Evolutionary conservation across 2,888 invertebrate genomes (phyloP).

Genomic region (Watsonalla binaria): DNA sequence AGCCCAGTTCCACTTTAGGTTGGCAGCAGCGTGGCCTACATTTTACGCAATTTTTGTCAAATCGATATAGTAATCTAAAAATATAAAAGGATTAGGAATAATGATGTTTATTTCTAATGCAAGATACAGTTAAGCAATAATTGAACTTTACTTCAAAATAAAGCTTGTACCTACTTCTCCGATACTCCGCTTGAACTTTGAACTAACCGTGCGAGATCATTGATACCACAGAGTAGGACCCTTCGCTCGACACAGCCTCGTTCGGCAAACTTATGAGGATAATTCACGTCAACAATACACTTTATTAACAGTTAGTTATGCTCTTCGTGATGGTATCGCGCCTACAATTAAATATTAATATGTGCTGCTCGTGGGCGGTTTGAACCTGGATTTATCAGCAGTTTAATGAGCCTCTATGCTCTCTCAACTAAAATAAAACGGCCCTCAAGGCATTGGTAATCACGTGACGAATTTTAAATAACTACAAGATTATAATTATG

Average conservation of each 20-base stretch:
- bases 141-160: too few species aligned
- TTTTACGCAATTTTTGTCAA: too few species aligned
- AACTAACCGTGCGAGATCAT: neutral
- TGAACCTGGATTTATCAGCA: constrained; percentile 46
- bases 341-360: constrained; percentile 77
- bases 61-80: too few species aligned
- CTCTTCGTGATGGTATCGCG: constrained; percentile 67
- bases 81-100: too few species aligned
- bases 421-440: neutral
- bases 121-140: too few species aligned
- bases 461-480: too few species aligned
- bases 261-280: constrained; percentile 63
- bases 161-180: too few species aligned
- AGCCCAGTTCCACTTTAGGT: too few species aligned
- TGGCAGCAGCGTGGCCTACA: too few species aligned
- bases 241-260: constrained; percentile 33
- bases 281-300: constrained; percentile 76
- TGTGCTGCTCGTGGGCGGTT: constrained; percentile 58
- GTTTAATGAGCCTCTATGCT: constrained; percentile 4
- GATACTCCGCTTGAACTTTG: neutral
- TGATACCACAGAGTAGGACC: constrained; percentile 37
- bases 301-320: constrained; percentile 76
- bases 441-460: too few species aligned
- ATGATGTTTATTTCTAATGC: too few species aligned
- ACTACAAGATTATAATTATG: too few species aligned